Evolutionary conservation across 2,797 vertebrate genomes (phyloP), one percentile per base, ranked within the genome.

Genomic region (Crotalus adamanteus): DNA sequence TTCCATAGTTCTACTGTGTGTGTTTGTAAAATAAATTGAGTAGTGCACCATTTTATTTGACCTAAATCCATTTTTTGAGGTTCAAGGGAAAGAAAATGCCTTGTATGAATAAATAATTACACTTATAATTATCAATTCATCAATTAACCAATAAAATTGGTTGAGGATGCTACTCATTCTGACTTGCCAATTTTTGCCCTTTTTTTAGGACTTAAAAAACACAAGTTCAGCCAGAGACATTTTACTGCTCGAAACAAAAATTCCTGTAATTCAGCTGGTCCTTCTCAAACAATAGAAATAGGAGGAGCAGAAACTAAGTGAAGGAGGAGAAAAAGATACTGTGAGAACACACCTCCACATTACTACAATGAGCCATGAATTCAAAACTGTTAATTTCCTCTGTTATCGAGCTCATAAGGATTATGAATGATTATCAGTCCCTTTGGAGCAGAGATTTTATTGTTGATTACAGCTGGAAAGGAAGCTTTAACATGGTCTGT

Each of bases 401-500:
- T 16, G 47, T 91, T 85, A 89, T 47, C 51, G 53, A 22, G 56
- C 90, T 63, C 86, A 37, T 93, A 63, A 85, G 51, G 85, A 91
- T 91, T 88, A 93, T 93, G 69, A 93, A 91, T 93, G 88, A 93
- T 93, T 91, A 91, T 87, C 90, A 63, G 56, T n/a, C 73, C 63
- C 56, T 93, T 93, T 91, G 89, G 37, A 78, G 59, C 86, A 89
- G 26, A 65, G 69, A 89, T 93, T 89, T 91, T 91, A 91, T 91
- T 91, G 90, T 93, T 85, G 73, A n/a, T 89, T 93, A 73, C 92
- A 93, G 90, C 92, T 91, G 92, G 69, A 57, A 90, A 91, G 86
- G 90, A 88, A 85, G 90, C 6, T 31, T 91, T 57, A 14, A 59
- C 78, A 9, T 56, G 14, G 60, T 91, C 86, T 57, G 56, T 93